Base-by-base conservation (phyloP, 2,888 invertebrate species). In the Aricia artaxerxes region DNA sequence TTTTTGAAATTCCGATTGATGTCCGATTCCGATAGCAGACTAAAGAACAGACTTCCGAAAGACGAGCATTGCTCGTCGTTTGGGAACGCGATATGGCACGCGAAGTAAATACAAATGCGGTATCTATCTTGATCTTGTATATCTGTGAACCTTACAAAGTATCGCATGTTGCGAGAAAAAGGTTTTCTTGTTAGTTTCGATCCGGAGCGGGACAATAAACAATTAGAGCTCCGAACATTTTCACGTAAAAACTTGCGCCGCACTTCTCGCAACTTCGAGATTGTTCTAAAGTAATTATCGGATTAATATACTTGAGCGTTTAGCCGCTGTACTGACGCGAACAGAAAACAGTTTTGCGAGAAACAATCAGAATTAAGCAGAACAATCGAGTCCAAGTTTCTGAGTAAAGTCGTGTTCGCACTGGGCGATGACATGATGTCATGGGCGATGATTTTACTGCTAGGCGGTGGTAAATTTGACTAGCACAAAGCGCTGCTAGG, bases 281-380 rank as follows among this genome's bases (percentile, higher is more conserved):
- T 93, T 93, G 93, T 94, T 93, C 91, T 90, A 89, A 93, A 93
- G 93, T 91, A 93, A 93, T 93, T 93, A 93, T 91, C 90, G 92
- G 92, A 93, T 92, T 93, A 93, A 92, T 93, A 93, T 89, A 91
- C 91, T 91, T 84, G 85, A 90, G 86, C 89, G 87, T 87, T 89
- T 86, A 88, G 85, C 86, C 86, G 87, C 86, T 87, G 88, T 87
- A 88, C 87, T 91, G 91, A 91, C 91, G 91, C 87, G 89, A 90
- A 87, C 85, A 86, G 86, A 90, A 57, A 57, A 91, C 89, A 89
- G 90, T 90, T 92, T 90, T 89, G 89, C 88, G 87, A 88, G 92
- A 92, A 93, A 92, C 91, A 93, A 93, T 93, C 91, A 92, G 92
- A 93, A 92, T 93, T 90, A 91, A 92, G 90, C 88, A 88, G 92